These are phyloP conservation scores for Erebia ligea DNA, from an alignment of 2,888 invertebrate genomes.

Conservation along the genomic window DNA sequence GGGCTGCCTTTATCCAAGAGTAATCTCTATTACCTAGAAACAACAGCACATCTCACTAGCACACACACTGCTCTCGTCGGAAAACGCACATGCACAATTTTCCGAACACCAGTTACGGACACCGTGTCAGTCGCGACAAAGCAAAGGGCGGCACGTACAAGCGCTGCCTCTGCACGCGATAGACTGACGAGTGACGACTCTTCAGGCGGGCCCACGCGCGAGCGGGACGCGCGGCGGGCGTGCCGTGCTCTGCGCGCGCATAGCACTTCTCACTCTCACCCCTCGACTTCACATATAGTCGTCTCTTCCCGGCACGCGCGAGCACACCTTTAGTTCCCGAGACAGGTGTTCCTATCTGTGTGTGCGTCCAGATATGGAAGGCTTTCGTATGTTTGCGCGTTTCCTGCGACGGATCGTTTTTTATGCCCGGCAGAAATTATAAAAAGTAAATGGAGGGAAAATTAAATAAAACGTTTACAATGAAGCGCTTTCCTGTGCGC, in stretches of 20 bases:
- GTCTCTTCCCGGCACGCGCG: slow-evolving; percentile 66
- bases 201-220: slow-evolving; percentile 62
- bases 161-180: slow-evolving; percentile 78
- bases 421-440: slow-evolving; percentile 82
- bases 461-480: slow-evolving; percentile 83
- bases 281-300: slow-evolving; percentile 53
- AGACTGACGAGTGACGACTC: slow-evolving; percentile 79
- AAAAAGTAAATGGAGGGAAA: slow-evolving; percentile 84
- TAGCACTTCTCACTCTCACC: slow-evolving; percentile 63
- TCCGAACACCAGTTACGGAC: slow-evolving; percentile 81
- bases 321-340: slow-evolving; percentile 82
- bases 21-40: slow-evolving; percentile 78
- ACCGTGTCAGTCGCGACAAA: slow-evolving; percentile 79
- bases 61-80: slow-evolving; percentile 80
- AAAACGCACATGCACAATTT: slow-evolving; percentile 84
- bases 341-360: slow-evolving; percentile 79
- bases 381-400: slow-evolving; percentile 66
- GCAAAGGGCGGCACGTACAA: slow-evolving; percentile 74
- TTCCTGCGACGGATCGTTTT: slow-evolving; percentile 82
- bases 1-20: slow-evolving; percentile 71
- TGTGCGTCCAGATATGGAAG: slow-evolving; percentile 73
- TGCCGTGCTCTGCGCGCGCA: slow-evolving; percentile 78
- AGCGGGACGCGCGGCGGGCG: slow-evolving; percentile 81
- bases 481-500: slow-evolving; percentile 82
- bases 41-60: slow-evolving; percentile 82